Percentiles rank a stretch among this genome's conserved stretches.
These are phyloP conservation scores for Popillia japonica DNA, from an alignment of 1,140 invertebrate species.

Conservation along the genomic window DNA sequence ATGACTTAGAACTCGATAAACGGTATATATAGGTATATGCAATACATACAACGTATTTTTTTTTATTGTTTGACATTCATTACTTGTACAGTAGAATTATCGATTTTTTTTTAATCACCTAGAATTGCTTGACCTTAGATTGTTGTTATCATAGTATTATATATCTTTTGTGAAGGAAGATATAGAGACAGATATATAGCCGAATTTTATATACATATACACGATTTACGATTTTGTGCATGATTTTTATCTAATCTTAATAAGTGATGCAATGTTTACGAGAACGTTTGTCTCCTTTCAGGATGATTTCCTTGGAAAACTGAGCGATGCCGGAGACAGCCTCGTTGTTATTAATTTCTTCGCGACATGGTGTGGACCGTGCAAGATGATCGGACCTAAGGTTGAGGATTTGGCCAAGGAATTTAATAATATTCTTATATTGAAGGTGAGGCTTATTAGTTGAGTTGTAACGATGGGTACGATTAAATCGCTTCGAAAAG, in stretches of 20 bases:
- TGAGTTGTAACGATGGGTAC: too few relatives aligned
- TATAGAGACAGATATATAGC: too few relatives aligned
- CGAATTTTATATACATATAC: too few relatives aligned
- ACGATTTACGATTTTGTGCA: neutral
- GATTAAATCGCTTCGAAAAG: too few relatives aligned
- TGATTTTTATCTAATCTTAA: constrained; percentile 15
- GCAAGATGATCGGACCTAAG: constrained; percentile 89
- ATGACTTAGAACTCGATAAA: too few relatives aligned
- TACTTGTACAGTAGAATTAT: constrained; percentile 4
- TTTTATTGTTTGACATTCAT: neutral
- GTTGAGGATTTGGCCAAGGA: constrained; percentile 71
- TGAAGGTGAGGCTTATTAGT: too few relatives aligned
- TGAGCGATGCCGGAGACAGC: constrained; percentile 79
- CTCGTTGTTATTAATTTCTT: constrained; percentile 89
- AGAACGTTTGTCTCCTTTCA: constrained; percentile 44
- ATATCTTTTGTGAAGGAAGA: neutral
- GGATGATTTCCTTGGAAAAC: constrained; percentile 74
- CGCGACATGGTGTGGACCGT: constrained; percentile 90
- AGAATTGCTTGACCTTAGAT: neutral
- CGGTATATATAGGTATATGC: too few relatives aligned
- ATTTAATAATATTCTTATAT: constrained; percentile 62
- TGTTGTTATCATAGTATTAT: neutral
- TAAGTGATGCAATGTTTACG: neutral
- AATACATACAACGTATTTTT: neutral
- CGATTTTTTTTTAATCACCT: constrained; percentile 23